Evolutionary conservation across 2,113 vertebrate genomes (phyloP), one percentile per base, ranked within the genome.

Genomic region (Sylvia atricapilla): DNA sequence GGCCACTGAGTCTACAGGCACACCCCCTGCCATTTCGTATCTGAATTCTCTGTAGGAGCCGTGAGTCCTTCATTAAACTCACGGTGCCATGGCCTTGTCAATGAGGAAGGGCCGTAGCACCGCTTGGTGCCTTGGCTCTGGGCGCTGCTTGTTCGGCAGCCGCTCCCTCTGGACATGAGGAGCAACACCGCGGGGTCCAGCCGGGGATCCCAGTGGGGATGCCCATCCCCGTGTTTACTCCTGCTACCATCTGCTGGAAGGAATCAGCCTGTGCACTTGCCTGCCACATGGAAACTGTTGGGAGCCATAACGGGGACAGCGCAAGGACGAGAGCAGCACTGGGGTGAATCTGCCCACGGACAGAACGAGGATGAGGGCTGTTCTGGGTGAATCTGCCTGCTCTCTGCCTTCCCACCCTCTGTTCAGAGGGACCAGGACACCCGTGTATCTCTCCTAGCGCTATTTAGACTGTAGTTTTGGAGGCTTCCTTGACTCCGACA

Each of bases 231-330:
- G 93, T 15, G 12, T 91, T 93, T 95, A 52, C 69, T 60, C 83
- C 94, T 97, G 93, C 97, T 93, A 93, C 96, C 94, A 94, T 77
- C 96, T 96, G 64, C 93, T 95, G 95, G 96, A 96, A 94, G 79
- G 96, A 97, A 96, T 96, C 55, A 70, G 90, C 33, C 87, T 92
- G 72, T 28, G 52, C 80, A 2, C 62, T 63, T 8, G 8, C n/a
- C 66, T 2, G 2, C 80, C 20, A 6, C 15, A 8, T 2, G 24
- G 49, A 66, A 87, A 62, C n/a, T 44, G 50, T 31, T 80, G 82
- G 86, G 70, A 94, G 20, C 31, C 63, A 25, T 73, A 41, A 53
- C 0, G 1, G n/a, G 58, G 47, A 52, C 11, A 1, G 39, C 23
- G 13, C 35, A 63, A 46, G 69, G n/a, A 47, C 2, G 0, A n/a